These are phyloP conservation scores for Leptarthrus brevirostris DNA, from an alignment of 2,888 invertebrate species.

Conservation along the genomic window DNA sequence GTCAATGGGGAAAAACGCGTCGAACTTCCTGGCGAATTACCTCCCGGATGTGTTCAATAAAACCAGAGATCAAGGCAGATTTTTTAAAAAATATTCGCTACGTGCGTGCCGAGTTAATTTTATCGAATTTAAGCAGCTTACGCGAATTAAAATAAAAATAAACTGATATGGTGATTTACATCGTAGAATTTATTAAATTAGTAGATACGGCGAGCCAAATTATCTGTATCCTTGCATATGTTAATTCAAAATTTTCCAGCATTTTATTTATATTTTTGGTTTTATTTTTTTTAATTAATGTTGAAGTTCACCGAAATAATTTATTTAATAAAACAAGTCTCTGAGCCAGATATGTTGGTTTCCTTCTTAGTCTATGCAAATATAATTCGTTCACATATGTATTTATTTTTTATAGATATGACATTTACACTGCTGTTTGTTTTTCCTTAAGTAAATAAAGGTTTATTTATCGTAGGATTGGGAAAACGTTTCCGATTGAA, in stretches of 20 bases:
- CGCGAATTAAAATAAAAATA: not conserved
- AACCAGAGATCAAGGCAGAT: not conserved
- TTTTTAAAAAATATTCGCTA: not conserved
- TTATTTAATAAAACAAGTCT: not conserved
- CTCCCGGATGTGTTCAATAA: not conserved
- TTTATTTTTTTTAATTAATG: not conserved
- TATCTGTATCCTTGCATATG: not conserved
- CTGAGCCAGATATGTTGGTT: slow-evolving; percentile 1
- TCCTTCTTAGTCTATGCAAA: not conserved
- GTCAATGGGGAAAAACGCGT: too few species aligned
- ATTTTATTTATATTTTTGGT: not conserved
- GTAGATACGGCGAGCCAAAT: not conserved
- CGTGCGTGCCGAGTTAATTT: not conserved
- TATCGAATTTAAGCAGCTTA: not conserved
- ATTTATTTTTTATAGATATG: not conserved
- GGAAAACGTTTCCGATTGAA: not conserved
- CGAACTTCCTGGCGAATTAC: too few species aligned
- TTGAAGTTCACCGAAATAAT: not conserved
- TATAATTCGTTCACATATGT: not conserved
- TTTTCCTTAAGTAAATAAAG: not conserved
- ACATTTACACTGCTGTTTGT: not conserved
- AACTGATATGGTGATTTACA: not conserved
- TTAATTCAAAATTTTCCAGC: not conserved
- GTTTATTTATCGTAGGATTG: not conserved
- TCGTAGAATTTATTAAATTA: not conserved